Base-by-base conservation (phyloP, 1,140 invertebrate genomes). In the Megathymus violae region DNA sequence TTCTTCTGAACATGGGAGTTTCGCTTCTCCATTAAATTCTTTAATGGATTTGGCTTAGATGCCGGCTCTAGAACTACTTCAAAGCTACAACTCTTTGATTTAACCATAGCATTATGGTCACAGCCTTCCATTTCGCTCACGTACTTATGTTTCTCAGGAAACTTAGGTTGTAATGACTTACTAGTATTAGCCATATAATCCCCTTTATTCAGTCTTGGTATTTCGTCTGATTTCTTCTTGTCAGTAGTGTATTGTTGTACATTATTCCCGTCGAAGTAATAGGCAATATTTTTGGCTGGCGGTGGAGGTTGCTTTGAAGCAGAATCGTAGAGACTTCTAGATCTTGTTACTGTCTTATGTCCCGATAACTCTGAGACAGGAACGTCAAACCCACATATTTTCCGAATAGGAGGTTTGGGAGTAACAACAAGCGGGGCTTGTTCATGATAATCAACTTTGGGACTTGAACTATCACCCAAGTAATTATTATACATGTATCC, bases 211-310 rank as follows among this genome's bases (percentile, higher is more conserved):
- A 93, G 69, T 50, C 89, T 89, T 3, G 93, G 93, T 76, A 93
- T 93, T 72, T 93, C 92, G 67, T 91, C 91, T 17, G 52, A 78
- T 22, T 69, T 64, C 54, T 88, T 85, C 38, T 82, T 87, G 9
- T 90, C 91, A 25, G 78, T 80, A 1, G 70, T 73, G 59, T 82
- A 87, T 44, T 79, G 82, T 62, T 89, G 82, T 47, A 88, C 74
- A 62, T 88, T 90, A 76, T 76, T 92, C 11, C 89, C 91, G 61
- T 93, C 92, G 54, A 93, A 90, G 75, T 93, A 93, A 79, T 92
- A 93, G 3, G 93, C 92, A 58, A 93, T 89, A 74, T 88, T 90
- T 67, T 91, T 92, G 31, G 88, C 82, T 7, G 80, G 81, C 3
- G 80, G 79, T 0, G 79, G 80, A 1, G 64, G 63, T 64, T 85